Evolutionary conservation across 1,140 invertebrate genomes (phyloP), one percentile per base, ranked within the genome.

Genomic region (Habropoda laboriosa): DNA sequence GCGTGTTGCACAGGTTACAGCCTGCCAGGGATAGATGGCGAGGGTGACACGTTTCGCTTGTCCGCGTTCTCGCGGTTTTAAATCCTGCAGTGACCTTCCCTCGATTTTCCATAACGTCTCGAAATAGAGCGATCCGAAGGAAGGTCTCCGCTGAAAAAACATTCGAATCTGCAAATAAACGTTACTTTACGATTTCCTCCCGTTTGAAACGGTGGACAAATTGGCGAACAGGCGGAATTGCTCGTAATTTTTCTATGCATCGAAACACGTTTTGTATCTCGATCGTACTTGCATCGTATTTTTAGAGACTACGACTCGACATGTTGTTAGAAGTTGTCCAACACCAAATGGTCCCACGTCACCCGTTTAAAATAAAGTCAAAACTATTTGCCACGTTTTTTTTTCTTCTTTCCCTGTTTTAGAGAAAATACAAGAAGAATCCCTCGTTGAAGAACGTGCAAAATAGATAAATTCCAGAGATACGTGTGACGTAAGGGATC

Each of bases 61-160:
- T 2, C 18, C n/a, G n/a, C 16, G 7, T 40, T 30, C n/a, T 58
- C 2, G 24, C 53, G n/a, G 24, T 77, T 76, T 80, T 49, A 53
- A 77, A 51, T 57, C 42, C n/a, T 13, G 32, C 42, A 35, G 0
- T 70, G 64, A 77, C 73, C 64, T 77, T 70, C 64, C 30, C 47
- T 49, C 58, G 27, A 58, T 66, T 40, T 58, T 85, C 79, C 75
- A 85, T 78, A 79, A 82, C 45, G 35, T 76, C 77, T 42, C 51
- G 71, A 87, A 87, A 87, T 86, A 82, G 73, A 85, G 38, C 55
- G 53, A 85, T 73, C 45, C 8, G 61, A 12, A 27, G 0, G 53
- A 61, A 7, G 1, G 45, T 10, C n/a, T 21, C 27, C 38, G 24
- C 49, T 63, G 21, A 64, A 51, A 71, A 71, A 45, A 18, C 53